Base-by-base conservation (phyloP, 2,888 invertebrate genomes). In the Ischnus inquisitorius region DNA sequence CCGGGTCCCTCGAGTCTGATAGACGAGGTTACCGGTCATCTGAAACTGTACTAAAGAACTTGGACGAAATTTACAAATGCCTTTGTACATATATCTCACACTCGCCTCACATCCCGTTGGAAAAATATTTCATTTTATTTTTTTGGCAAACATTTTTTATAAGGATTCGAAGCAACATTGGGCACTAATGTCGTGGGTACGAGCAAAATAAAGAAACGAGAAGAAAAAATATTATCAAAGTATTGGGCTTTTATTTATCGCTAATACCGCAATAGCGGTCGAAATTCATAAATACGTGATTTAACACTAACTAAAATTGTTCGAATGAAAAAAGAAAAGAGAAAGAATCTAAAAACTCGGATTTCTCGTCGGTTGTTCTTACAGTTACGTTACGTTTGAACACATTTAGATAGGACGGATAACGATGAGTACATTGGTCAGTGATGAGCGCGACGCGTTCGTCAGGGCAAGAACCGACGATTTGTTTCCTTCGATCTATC, bases 1-100 rank as follows among this genome's bases (percentile, higher is more conserved):
- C 99, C 99, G 67, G 98, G 97, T 3, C 96, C 97, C 54, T 96
- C 95, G 88, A 95, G 95, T 88, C 92, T 96, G 62, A 95, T 99
- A 88, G 97, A 98, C 92, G 94, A 95, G 94, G 96, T 98, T 51
- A 98, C 98, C 22, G 97, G 98, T 71, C 97, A 98, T 94, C 95
- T 98, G 85, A 98, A 98, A 94, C 94, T 98, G 77, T 96, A 79
- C 64, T 51, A 68, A 54, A 85, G 75, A 74, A 62, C 68, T 1
- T 77, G 60, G 5, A 39, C 48, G 54, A 83, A 74, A 83, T 43
- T 43, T 72, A 19, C 69, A 14, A 51, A 78, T 75, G 84, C n/a
- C n/a, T n/a, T 60, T 82, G 82, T 71, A 83, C 16, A 72, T 76
- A 34, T 12, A 41, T 22, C 14, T 43, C 16, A 0, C 57, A 19